Evolutionary conservation across 2,888 invertebrate species (phyloP), one percentile per base, ranked within the genome.

Genomic region (Cylloceria caligata): DNA sequence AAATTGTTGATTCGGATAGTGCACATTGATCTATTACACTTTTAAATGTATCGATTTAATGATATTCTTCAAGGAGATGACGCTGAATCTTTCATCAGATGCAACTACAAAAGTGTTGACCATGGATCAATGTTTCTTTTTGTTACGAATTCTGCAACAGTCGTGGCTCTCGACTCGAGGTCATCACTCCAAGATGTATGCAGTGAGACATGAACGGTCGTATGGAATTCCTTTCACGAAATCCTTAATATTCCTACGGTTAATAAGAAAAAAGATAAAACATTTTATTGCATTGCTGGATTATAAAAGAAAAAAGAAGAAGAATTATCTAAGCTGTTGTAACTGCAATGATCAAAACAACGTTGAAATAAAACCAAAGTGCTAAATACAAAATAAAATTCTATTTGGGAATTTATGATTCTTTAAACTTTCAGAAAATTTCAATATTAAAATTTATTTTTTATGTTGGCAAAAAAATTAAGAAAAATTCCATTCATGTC

Each of bases 31-130:
- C n/a, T n/a, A n/a, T 60, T 57, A 30, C 57, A 65, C 84, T 86
- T 87, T 85, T 85, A 85, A 86, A 86, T 87, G 78, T 80, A 34
- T 57, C 57, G 57, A 57, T 57, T n/a, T 27, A 87, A 88, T 86
- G 86, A 85, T 83, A 85, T 85, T 85, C 82, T n/a, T 83, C 87
- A 88, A 88, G 88, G 87, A 84, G 76, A 87, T 81, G 80, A 74
- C 84, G 72, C 83, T 86, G 86, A 86, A 88, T 88, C 78, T 87
- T 89, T 87, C 86, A 87, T 88, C 84, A 84, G 84, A 39, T 84
- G 86, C 83, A 84, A 80, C 79, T 78, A 83, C 49, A 42, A 68
- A 79, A 77, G 34, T 81, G 5, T 9, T 74, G 83, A 71, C 76
- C 84, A 80, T 81, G 82, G 79, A 62, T 74, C 62, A 76, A 73